Evolutionary conservation across 2,888 invertebrate genomes (phyloP).

Genomic region (Mesoligia furuncula): DNA sequence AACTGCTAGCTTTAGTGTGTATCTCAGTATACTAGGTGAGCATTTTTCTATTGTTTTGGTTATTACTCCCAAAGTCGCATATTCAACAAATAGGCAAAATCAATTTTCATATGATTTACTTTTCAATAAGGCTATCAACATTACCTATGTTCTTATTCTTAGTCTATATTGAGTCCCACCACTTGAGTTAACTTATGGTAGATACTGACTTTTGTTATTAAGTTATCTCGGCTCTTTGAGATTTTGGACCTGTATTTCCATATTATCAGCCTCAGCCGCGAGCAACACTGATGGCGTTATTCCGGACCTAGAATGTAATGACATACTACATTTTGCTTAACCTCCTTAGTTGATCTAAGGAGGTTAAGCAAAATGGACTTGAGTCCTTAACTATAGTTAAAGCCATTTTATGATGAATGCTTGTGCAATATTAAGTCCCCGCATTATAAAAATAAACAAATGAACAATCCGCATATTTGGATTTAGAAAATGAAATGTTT

Average conservation of each 20-base stretch:
- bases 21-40: constrained; percentile 85
- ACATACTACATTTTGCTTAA: no score
- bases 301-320: background rate
- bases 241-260: background rate
- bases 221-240: background rate
- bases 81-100: background rate
- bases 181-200: no score
- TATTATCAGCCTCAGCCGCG: background rate
- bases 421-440: no score
- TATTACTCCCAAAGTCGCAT: no score
- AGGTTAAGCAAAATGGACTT: no score
- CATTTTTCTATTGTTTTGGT: background rate
- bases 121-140: background rate
- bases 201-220: background rate
- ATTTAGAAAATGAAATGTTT: no score
- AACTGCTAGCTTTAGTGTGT: constrained; percentile 78
- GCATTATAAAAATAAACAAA: no score
- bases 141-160: background rate
- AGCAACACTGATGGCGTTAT: background rate
- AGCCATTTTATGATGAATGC: no score
- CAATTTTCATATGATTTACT: background rate
- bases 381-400: no score
- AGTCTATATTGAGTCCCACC: background rate
- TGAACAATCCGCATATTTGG: no score
- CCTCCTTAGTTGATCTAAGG: no score